Percentiles rank a stretch among this genome's conserved stretches.
Conservation (phyloP, 2,113 vertebrate genomes). For the Passerina amoena region DNA sequence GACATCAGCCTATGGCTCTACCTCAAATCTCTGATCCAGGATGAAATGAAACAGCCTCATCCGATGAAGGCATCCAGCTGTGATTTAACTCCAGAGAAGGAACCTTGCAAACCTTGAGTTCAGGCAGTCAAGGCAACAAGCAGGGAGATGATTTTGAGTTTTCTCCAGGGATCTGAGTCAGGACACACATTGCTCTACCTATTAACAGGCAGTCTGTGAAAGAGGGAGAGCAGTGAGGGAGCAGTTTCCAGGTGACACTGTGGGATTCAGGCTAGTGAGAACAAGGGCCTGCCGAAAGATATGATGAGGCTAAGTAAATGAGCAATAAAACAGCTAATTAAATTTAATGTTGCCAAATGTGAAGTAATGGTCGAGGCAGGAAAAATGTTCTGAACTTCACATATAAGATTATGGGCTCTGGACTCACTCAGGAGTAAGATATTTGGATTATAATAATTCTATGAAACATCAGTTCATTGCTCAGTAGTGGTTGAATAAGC, state of each 20-base stretch:
- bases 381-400: slow-evolving; percentile 27
- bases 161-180: neutral
- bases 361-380: neutral
- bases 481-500: neutral
- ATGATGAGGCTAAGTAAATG: neutral
- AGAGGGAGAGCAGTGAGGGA: neutral
- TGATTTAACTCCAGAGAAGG: neutral
- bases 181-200: neutral
- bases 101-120: neutral
- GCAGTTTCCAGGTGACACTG: neutral
- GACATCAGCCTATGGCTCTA: neutral
- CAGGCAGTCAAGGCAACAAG: neutral
- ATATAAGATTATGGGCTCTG: slow-evolving; percentile 1
- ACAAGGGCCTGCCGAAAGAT: neutral
- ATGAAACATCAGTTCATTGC: slow-evolving; percentile 10
- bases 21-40: neutral
- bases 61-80: neutral
- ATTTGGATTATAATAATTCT: neutral
- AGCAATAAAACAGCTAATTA: slow-evolving; percentile 42
- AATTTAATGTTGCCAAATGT: slow-evolving; percentile 33
- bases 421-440: slow-evolving; percentile 19
- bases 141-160: neutral
- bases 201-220: neutral
- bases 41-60: neutral
- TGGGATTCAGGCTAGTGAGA: neutral